A percentile compares a stretch with the other conserved stretches of the same genome.
Evolutionary conservation across 2,113 vertebrate genomes (phyloP).

Genomic region (Odobenus rosmarus): DNA sequence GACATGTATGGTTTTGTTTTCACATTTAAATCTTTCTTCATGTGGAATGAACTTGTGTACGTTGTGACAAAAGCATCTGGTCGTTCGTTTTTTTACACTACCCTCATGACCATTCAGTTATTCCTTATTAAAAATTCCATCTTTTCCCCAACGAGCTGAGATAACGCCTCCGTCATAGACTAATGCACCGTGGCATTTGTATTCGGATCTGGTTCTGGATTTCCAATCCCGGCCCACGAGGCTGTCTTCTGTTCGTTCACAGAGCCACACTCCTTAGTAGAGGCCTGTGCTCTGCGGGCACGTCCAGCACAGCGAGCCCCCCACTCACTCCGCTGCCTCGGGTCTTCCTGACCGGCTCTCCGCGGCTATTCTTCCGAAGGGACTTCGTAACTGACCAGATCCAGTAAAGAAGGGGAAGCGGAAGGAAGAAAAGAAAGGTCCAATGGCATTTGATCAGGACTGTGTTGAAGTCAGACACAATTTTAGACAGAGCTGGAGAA

Average conservation of each 20-base stretch:
- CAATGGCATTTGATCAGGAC: too few species aligned
- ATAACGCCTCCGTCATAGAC: not conserved
- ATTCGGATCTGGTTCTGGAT: not conserved
- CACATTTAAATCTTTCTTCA: not conserved
- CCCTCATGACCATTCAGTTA: too few species aligned
- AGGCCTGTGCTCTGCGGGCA: rapidly evolving
- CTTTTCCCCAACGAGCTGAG: not conserved
- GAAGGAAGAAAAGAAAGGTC: not conserved
- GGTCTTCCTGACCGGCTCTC: not conserved
- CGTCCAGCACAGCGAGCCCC: too few species aligned
- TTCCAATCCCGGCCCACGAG: too few species aligned
- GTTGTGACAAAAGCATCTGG: not conserved
- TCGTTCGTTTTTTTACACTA: not conserved
- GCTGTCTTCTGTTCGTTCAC: not conserved
- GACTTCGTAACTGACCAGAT: not conserved
- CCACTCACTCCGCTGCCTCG: too few species aligned
- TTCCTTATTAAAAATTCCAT: not conserved
- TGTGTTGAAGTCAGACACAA: too few species aligned
- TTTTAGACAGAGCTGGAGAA: not conserved
- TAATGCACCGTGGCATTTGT: rapidly evolving
- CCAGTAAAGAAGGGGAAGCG: not conserved
- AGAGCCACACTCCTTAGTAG: not conserved
- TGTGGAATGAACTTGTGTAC: not conserved
- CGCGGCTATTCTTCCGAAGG: not conserved
- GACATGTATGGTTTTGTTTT: not conserved